Evolutionary conservation across 2,113 vertebrate genomes (phyloP).

Genomic region (Dolichallabes microphthalmus): DNA sequence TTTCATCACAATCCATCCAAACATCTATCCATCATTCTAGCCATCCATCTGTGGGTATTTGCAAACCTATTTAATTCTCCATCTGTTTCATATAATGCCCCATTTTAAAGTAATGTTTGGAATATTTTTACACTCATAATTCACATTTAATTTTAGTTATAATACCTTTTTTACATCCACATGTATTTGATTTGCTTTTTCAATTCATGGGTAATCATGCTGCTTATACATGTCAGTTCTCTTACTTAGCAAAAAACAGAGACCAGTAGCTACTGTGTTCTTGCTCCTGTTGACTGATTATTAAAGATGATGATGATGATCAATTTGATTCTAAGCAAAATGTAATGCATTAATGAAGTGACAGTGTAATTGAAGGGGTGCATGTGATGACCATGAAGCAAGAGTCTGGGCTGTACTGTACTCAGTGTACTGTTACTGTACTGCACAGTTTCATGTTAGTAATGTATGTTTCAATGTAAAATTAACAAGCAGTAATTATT

Average conservation of each 20-base stretch:
- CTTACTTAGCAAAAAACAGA: conserved; percentile 82
- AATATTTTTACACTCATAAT: not conserved
- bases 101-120: conserved; percentile 24
- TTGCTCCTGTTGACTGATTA: conserved; percentile 80
- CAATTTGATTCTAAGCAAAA: conserved; percentile 65
- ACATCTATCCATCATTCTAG: not conserved
- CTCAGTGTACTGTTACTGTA: conserved; percentile 71
- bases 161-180: conserved; percentile 49
- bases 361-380: conserved; percentile 73
- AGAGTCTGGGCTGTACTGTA: conserved; percentile 75
- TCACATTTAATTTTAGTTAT: not conserved
- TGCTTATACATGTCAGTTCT: conserved; percentile 66
- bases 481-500: not conserved
- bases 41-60: conserved; percentile 33
- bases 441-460: conserved; percentile 31
- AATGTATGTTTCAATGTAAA: conserved; percentile 23
- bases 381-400: conserved; percentile 76
- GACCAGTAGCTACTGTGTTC: conserved; percentile 85
- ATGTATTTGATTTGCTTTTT: conserved; percentile 54
- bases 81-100: conserved; percentile 10
- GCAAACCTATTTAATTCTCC: not conserved
- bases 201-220: conserved; percentile 51
- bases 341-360: conserved; percentile 70
- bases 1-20: not conserved
- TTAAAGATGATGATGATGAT: conserved; percentile 72